Conservation (phyloP, 1,140 invertebrate species). For the Panagrolaimus sp. region DNA sequence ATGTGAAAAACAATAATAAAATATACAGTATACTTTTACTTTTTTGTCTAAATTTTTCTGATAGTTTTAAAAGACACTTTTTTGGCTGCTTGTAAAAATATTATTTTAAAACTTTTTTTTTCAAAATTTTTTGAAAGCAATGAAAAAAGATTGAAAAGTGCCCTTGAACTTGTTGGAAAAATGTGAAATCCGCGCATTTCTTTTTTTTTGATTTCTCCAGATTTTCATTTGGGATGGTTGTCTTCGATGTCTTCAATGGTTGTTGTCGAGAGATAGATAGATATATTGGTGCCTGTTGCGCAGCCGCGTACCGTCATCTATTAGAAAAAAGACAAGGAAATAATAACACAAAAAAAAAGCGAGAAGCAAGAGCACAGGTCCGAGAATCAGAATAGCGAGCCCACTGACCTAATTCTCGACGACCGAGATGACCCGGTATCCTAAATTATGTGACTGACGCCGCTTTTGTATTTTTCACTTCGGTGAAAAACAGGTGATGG, state of each 20-base stretch:
- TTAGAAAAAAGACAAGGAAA: too few species aligned
- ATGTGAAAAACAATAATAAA: not conserved
- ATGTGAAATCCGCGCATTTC: slow-evolving; percentile 13
- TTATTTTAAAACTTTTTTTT: not conserved
- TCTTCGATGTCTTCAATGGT: too few species aligned
- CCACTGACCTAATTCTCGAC: too few species aligned
- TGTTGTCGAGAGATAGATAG: not conserved
- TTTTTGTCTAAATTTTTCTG: not conserved
- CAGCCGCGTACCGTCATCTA: not conserved
- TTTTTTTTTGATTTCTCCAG: not conserved
- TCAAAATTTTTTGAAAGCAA: not conserved
- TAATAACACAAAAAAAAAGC: too few species aligned
- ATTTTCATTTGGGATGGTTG: too few species aligned
- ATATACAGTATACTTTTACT: not conserved
- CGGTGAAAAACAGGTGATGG: too few species aligned
- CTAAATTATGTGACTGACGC: too few species aligned
- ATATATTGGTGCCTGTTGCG: not conserved
- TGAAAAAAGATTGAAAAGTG: not conserved
- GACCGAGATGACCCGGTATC: too few species aligned
- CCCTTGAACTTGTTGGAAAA: slow-evolving; percentile 12
- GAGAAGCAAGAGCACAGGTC: too few species aligned
- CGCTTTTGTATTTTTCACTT: too few species aligned
- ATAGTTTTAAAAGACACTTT: not conserved
- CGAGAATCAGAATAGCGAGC: too few species aligned
- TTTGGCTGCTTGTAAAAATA: not conserved